Evolutionary conservation across 1,140 invertebrate genomes (phyloP), one percentile per base, ranked within the genome.

Genomic region (Micrasema minimum): DNA sequence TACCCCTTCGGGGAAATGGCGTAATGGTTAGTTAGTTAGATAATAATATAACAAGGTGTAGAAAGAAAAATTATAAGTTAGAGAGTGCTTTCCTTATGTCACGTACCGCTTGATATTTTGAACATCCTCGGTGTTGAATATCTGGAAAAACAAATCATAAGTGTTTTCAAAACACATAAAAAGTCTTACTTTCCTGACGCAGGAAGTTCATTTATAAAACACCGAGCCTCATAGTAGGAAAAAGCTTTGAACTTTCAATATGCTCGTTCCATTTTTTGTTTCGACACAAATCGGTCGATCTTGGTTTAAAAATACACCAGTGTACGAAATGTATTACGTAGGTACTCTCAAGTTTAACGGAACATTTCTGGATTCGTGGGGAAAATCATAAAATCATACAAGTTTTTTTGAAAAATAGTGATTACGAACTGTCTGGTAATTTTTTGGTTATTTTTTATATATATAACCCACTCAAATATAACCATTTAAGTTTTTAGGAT

Each of bases 201-300:
- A 59, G 55, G 55, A 59, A 59, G 55, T 59, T 38, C 55, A 59
- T 59, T 41, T 59, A 38, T 59, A 59, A 48, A 59, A 38, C 35
- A 20, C 9, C 6, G 23, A 0, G 2, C 2, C 16, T 20, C 1
- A 38, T 10, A 10, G 31, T 16, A 10, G 6, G 12, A 18, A 37
- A 14, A 59, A 38, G 23, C 50, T 53, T 12, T 3, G 50, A 31
- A 53, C 50, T 53, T 59, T 59, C 35, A 38, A 2, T 41, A 41
- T 31, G 51, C 26, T 35, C 23, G 55, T 18, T 41, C 55, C 55
- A 22, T 59, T 59, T 59, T 37, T 59, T 41, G 14, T 31, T 59
- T 31, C 16, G 18, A 51, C 20, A 51, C 16, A 18, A 11, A 38
- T 14, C 14, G 31, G 16, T 18, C 16, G 16, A 59, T 53, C 51